These are phyloP conservation scores for Furcifer pardalis DNA, from an alignment of 2,797 vertebrate genomes.

Conservation along the genomic window DNA sequence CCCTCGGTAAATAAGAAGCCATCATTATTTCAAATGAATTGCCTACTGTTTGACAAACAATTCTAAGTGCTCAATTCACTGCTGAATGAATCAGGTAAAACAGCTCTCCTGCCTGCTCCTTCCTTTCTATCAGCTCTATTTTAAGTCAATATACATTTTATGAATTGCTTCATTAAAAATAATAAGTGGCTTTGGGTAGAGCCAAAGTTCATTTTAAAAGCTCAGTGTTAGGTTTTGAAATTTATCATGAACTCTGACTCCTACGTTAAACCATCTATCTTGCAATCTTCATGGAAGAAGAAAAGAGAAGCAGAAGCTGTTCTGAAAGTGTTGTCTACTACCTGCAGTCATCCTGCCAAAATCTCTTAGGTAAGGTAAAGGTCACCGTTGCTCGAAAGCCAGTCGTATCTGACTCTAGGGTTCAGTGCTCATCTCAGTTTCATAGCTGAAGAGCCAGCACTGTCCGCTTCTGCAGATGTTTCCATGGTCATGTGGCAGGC, in stretches of 20 bases:
- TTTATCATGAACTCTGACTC: neutral
- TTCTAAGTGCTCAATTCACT: conserved; percentile 18
- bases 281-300: neutral
- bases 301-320: neutral
- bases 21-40: conserved; percentile 19
- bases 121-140: conserved; percentile 18
- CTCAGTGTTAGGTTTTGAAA: conserved; percentile 25
- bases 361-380: too few species aligned
- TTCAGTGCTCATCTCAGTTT: too few species aligned
- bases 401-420: too few species aligned
- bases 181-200: conserved; percentile 23
- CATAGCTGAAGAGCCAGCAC: too few species aligned
- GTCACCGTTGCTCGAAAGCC: too few species aligned
- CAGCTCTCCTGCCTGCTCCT: conserved; percentile 16
- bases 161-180: conserved; percentile 34
- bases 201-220: conserved; percentile 33
- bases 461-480: too few species aligned
- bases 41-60: conserved; percentile 32
- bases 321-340: neutral
- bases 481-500: too few species aligned
- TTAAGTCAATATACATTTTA: conserved; percentile 19
- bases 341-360: neutral
- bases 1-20: neutral
- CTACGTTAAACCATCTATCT: conserved; percentile 18
- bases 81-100: conserved; percentile 38